Percentiles rank a stretch among this genome's conserved stretches.
Conservation (phyloP, 2,888 invertebrate genomes). For the Lutraria lutraria region DNA sequence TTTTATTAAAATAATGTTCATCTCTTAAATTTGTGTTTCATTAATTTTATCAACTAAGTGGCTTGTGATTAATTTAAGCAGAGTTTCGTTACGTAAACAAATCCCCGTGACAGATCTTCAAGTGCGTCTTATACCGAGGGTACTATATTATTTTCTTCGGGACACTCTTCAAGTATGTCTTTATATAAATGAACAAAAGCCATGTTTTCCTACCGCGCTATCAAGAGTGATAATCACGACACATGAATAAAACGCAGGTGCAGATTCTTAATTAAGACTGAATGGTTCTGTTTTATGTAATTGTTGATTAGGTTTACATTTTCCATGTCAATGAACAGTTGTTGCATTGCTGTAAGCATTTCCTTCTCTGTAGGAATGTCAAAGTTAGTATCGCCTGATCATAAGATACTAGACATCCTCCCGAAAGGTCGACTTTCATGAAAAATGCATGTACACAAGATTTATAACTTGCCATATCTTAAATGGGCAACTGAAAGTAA, state of each 20-base stretch:
- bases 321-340: neutral
- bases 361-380: neutral
- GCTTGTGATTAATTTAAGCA: neutral
- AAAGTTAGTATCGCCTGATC: neutral
- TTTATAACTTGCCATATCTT: too few relatives aligned
- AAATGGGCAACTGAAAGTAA: too few relatives aligned
- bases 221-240: neutral
- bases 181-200: constrained; percentile 13
- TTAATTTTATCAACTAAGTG: constrained; percentile 15
- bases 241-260: constrained; percentile 1
- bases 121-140: neutral
- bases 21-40: neutral
- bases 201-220: constrained; percentile 1
- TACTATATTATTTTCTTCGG: constrained; percentile 16
- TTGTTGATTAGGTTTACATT: neutral
- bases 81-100: neutral
- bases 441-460: too few relatives aligned
- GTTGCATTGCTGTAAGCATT: neutral
- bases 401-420: too few relatives aligned
- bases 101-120: neutral
- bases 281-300: neutral
- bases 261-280: neutral
- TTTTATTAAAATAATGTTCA: neutral
- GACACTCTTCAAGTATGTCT: neutral
- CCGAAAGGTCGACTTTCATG: too few relatives aligned